Evolutionary conservation across 2,888 invertebrate genomes (phyloP), one percentile per base, ranked within the genome.

Genomic region (Autographa pulchrina): DNA sequence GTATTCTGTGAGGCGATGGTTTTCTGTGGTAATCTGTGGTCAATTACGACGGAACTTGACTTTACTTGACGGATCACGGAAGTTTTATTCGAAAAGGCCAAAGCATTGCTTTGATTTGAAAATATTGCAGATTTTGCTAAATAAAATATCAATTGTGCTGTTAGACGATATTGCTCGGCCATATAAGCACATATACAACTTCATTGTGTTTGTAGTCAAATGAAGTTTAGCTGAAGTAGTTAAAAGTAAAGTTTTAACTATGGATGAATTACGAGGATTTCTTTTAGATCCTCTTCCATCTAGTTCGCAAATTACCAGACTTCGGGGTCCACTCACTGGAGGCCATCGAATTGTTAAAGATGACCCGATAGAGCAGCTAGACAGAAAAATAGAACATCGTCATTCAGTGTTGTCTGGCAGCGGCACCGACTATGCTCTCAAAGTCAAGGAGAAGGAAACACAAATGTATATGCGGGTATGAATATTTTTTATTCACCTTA

Each of bases 261-360:
- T 78, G 96, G 95, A 96, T n/a, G 96, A 96, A 78, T 56, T 96
- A 43, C 83, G 88, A 64, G 85, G 88, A 4, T 96, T 94, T 89
- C 92, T 93, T 70, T 91, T 91, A 63, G 88, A 91, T 77, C 91
- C 94, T 4, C 74, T 85, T 61, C 91, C 93, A 20, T 91, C 92
- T 7, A 79, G 74, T 60, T 78, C 90, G 4, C 89, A 92, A 86
- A 83, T 88, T 64, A 85, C 76, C 8, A 93, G 88, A 88, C 88
- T 95, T 61, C 87, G 92, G 31, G 91, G 91, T 25, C 92, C 94
- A 43, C 68, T 93, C 62, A 96, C 95, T 18, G 91, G 90, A 56
- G 94, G 96, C 7, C 74, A 90, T 62, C 87, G 91, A 38, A 84
- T 96, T 60, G 89, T 92, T 4, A 91, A 90, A 83, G 85, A 92